phyloP scores from a whole-genome alignment of 2,113 vertebrate genomes.

The Fulica atra region DNA sequence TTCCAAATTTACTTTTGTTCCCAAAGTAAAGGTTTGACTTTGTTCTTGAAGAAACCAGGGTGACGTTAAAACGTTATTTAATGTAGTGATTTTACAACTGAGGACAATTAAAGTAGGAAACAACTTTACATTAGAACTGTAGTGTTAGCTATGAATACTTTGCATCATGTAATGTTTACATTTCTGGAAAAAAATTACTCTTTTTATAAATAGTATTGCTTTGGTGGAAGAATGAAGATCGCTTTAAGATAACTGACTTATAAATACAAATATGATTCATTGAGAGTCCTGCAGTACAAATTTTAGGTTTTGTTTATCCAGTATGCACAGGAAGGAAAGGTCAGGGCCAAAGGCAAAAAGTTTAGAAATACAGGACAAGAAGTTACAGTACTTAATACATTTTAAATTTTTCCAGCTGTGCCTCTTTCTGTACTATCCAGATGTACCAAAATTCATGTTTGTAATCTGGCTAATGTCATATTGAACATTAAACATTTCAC shows the following conservation, averaged over 20 bases:
- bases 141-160: background rate
- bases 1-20: background rate
- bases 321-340: constrained; percentile 1
- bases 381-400: background rate
- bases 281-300: background rate
- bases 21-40: background rate
- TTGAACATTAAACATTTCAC: background rate
- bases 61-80: background rate
- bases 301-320: background rate
- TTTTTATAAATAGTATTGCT: background rate
- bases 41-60: background rate
- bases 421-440: constrained; percentile 1
- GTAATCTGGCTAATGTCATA: constrained; percentile 22
- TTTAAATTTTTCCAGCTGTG: constrained; percentile 37
- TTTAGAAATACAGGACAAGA: constrained; percentile 18
- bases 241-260: background rate
- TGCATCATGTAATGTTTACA: background rate
- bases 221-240: background rate
- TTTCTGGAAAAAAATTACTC: background rate
- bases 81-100: background rate
- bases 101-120: background rate
- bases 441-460: background rate
- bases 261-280: background rate
- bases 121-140: background rate
- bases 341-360: constrained; percentile 29